A percentile compares a stretch with the other conserved stretches of the same genome.
These are phyloP conservation scores for Leptinotarsa rubiginosa DNA, from an alignment of 2,888 invertebrate species.

Conservation along the genomic window DNA sequence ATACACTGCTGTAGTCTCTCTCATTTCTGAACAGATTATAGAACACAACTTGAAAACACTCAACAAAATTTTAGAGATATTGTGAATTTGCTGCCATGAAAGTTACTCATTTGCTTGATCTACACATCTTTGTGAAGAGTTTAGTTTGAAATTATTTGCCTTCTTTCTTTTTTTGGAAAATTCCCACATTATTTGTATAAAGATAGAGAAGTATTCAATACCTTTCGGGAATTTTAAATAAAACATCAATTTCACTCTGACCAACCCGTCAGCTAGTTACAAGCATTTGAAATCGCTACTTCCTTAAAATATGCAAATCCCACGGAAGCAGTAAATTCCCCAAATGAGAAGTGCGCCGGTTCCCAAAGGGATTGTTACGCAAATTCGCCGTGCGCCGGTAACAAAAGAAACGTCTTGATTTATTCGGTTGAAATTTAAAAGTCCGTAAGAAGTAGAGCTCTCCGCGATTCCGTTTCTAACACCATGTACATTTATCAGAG, in stretches of 20 bases:
- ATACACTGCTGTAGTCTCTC: too few relatives aligned
- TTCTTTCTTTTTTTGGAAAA: too few relatives aligned
- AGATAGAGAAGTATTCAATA: too few relatives aligned
- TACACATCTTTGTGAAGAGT: too few relatives aligned
- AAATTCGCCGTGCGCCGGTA: slow-evolving; percentile 4
- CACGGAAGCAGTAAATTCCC: slow-evolving; percentile 8
- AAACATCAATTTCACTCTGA: not conserved
- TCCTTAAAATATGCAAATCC: not conserved
- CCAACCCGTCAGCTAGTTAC: not conserved
- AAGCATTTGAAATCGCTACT: slow-evolving; percentile 3
- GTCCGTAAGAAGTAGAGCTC: slow-evolving; percentile 32
- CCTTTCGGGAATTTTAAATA: too few relatives aligned
- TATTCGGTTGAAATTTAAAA: slow-evolving; percentile 36
- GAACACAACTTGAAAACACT: too few relatives aligned
- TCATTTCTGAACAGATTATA: too few relatives aligned
- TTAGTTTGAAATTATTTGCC: too few relatives aligned
- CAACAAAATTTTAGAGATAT: too few relatives aligned
- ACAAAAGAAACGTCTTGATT: slow-evolving; percentile 31
- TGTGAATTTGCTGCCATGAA: too few relatives aligned
- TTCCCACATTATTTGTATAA: too few relatives aligned
- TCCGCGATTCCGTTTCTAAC: slow-evolving; percentile 36
- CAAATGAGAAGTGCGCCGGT: slow-evolving; percentile 5
- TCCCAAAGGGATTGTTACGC: slow-evolving; percentile 10
- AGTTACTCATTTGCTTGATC: too few relatives aligned
- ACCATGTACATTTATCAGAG: slow-evolving; percentile 40